Evolutionary conservation across 92 coral and sea anemone genomes (phyloP).

Genomic region (Phymanthus crucifer): DNA sequence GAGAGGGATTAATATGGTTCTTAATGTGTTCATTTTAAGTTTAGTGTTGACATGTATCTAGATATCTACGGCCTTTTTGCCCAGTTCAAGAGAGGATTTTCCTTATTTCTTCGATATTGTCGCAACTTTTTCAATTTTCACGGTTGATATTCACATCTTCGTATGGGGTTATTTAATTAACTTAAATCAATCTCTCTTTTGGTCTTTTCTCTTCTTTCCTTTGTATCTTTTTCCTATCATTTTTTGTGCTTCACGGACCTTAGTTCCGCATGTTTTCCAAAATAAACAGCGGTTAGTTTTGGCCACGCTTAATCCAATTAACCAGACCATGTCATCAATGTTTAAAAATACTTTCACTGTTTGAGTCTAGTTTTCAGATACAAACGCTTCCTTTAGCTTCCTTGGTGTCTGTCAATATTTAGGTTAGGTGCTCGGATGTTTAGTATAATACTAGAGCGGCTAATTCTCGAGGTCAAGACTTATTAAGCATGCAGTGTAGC

Average conservation of each 20-base stretch:
- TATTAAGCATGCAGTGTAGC: conserved; percentile 11
- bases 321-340: neutral
- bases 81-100: neutral
- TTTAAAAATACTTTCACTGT: conserved; percentile 21
- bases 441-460: conserved; percentile 5
- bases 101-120: neutral
- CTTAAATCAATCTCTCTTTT: neutral
- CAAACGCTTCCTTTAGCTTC: conserved; percentile 24
- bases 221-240: neutral
- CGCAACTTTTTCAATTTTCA: conserved; percentile 1
- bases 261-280: conserved; percentile 4
- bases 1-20: conserved; percentile 11
- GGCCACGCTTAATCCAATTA: conserved; percentile 8
- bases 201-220: neutral
- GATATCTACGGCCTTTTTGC: neutral
- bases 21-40: conserved; percentile 1
- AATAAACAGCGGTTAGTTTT: neutral
- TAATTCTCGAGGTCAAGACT: conserved; percentile 22
- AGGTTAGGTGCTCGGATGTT: conserved; percentile 44
- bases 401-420: conserved; percentile 32
- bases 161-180: neutral
- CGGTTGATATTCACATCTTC: neutral
- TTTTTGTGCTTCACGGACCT: neutral
- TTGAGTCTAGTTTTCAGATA: conserved; percentile 1
- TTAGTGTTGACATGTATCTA: neutral